Base-by-base conservation (phyloP, 1,140 invertebrate genomes). In the Stegodyphus dumicola region DNA sequence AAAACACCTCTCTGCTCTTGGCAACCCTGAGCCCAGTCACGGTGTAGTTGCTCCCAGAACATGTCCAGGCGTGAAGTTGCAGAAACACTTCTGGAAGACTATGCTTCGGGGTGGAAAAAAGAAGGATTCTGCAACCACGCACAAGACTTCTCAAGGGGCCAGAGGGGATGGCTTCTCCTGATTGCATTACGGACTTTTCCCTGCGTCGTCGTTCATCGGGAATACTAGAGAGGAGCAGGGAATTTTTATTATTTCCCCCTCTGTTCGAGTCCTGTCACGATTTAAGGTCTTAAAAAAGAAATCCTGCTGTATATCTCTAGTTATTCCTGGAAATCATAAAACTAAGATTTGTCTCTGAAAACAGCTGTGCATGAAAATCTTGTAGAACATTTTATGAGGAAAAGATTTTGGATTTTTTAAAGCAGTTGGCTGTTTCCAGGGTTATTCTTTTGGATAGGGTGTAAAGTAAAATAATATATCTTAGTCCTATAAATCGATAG, bases 1-100 rank as follows among this genome's bases (percentile, higher is more conserved):
- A 33, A 33, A 33, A 33, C 33, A 33, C 33, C 33, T 33, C 33
- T 33, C 33, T 33, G 33, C 33, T 33, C 33, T 33, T 33, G 18
- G 11, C 13, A 7, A 11, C 18, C 6, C 33, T 6, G n/a, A 53
- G 17, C 54, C 74, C 48, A 17, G 11, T 33, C 74, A 10, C 2
- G 53, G 48, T n/a, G 74, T 13, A 76, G 48, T 48, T 17, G 18
- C 53, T 76, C 74, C 33, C 33, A 33, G 33, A 33, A 33, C 33
- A 33, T 33, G 33, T 33, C 74, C 74, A 64, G 54, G 74, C 74
- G 74, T 76, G 74, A 76, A 76, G 56, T 76, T 76, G 74, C 10
- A 18, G 74, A 52, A 6, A 69, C 10, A 73, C 17, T 73, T 33
- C 71, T 18, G 54, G 51, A 53, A 52, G 17, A 52, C 13, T 13